Base-by-base conservation (phyloP, 2,797 vertebrate genomes). In the Falco rusticolus region DNA sequence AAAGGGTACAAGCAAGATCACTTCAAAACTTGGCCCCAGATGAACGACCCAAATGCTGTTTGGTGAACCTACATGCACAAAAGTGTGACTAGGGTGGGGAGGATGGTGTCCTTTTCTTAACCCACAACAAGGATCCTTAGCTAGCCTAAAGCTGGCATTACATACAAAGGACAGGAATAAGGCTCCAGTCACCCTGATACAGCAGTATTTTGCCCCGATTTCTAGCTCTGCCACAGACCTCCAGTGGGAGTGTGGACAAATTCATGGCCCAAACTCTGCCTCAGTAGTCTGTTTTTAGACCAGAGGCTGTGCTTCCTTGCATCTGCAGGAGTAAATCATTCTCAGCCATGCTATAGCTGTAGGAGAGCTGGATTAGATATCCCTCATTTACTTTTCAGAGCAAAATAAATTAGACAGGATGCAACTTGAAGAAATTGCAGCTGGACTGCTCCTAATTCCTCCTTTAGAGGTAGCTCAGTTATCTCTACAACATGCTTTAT, bases 1-100 rank as follows among this genome's bases (percentile, higher is more conserved):
- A 82, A 45, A 87, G 5, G 5, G 4, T 41, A 37, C 0, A 0
- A 51, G 28, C 17, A 85, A 18, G 22, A 28, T 45, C 17, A 63
- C 1, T 20, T 21, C 39, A 85, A 77, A 87, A 29, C 25, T 56
- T 24, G 25, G 37, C 6, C 45, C 7, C 33, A 75, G 1, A 0
- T 41, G n/a, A 45, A 37, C 1, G 0, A 8, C 17, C 33, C 0
- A 0, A 41, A 25, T 3, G 1, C 2, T 82, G 13, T 29, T 77
- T 70, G 53, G 16, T 63, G 24, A 72, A 65, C 1, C 25, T 69
- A 34, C 0, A 2, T 3, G 13, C 13, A 45, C 6, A 48, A 65
- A 82, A 11, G 3, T 1, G 3, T 51, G 20, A 63, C 16, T 19
- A 33, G 3, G 11, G 11, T 3, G 9, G 1, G 6, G 0, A n/a